A percentile compares a stretch with the other conserved stretches of the same genome.
Conservation (phyloP, 2,113 vertebrate species). For the Cyprinodon brontotheroides region DNA sequence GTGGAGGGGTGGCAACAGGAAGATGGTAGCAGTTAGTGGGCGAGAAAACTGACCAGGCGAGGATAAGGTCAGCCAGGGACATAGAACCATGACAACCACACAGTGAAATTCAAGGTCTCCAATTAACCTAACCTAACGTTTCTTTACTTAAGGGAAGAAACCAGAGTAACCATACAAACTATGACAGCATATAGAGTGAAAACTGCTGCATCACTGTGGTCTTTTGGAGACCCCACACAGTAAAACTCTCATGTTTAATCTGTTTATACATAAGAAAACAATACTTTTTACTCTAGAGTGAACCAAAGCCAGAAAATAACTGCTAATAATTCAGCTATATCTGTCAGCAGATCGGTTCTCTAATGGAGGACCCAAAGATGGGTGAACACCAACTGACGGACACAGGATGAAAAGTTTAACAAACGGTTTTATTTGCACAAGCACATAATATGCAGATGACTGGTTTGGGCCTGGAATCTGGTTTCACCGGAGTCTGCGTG, state of each 20-base stretch:
- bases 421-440: too few species aligned
- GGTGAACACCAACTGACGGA: too few species aligned
- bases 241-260: neutral
- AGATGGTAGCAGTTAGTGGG: neutral
- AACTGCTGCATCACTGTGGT: too few species aligned
- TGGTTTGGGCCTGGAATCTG: too few species aligned
- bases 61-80: neutral
- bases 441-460: too few species aligned
- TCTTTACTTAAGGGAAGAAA: neutral
- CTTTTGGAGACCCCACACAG: neutral
- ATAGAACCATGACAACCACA: neutral
- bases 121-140: neutral
- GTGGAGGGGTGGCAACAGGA: neutral
- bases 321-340: neutral
- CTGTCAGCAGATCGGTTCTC: too few species aligned
- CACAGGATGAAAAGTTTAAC: too few species aligned
- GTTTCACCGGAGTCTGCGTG: too few species aligned
- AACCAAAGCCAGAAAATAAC: neutral
- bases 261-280: neutral
- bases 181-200: neutral
- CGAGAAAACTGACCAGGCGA: neutral
- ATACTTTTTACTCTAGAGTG: too few species aligned
- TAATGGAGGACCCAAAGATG: too few species aligned
- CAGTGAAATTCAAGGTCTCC: neutral
- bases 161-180: neutral